Base-by-base conservation (phyloP, 2,888 invertebrate species). In the Trichogramma dendrolimi region DNA sequence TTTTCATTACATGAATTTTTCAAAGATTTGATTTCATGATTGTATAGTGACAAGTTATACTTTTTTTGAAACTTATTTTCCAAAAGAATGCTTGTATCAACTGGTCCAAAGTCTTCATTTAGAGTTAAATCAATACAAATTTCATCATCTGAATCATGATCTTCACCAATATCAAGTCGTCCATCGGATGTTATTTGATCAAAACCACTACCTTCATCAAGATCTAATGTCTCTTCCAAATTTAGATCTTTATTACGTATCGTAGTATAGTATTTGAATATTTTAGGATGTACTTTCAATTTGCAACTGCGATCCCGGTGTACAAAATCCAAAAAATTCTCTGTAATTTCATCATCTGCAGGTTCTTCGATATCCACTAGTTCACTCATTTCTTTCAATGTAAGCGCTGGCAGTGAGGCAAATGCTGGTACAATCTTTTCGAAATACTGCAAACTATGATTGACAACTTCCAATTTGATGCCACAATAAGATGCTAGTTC, bases 351-450 rank as follows among this genome's bases (percentile, higher is more conserved):
- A 4, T 8, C 46, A 41, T 10, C 43, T 5, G 1, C 53, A 8
- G 58, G n/a, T 40, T 41, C 11, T 55, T 58, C 49, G 6, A 77
- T 64, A 38, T 55, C 42, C 4, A 73, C 69, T 1, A 49, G 11
- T 53, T 70, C 57, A 11, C 70, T 69, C 38, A 71, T 62, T 65
- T 71, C 69, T n/a, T 67, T 43, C 4, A 70, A 7, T 47, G 51
- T 69, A 40, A 70, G 65, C 53, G 72, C 62, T 60, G 58, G 63
- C 7, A 63, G 39, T 51, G 69, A 71, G 51, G 73, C 70, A 56
- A 72, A 75, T 8, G 67, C 62, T 2, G 74, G 61, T 5, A 77
- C 72, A 40, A 71, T 61, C 65, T 78, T 77, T 42, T 77, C 75
- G 4, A 78, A 40, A 50, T 73, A 78, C 49, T 77, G 74, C 42